Conservation (phyloP, 2,888 invertebrate genomes). For the Drosophila mulleri region DNA sequence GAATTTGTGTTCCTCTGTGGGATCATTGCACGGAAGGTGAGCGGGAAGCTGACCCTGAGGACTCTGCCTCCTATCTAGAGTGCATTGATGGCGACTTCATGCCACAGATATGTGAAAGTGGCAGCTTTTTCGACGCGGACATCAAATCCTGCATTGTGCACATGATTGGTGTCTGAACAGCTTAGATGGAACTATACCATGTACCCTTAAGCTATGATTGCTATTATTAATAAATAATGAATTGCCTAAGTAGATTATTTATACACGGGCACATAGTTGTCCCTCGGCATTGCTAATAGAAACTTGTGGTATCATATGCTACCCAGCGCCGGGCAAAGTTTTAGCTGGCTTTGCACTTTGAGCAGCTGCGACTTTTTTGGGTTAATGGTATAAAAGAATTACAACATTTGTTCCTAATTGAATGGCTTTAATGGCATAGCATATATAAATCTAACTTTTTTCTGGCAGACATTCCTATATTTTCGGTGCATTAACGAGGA, state of each 20-base stretch:
- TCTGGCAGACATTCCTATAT: background rate
- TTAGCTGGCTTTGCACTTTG: conserved; percentile 1
- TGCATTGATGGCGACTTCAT: conserved; percentile 41
- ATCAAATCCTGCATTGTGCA: conserved; percentile 15
- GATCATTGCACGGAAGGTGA: conserved; percentile 40
- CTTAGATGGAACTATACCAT: background rate
- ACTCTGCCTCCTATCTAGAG: conserved; percentile 28
- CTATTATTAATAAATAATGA: conserved; percentile 7
- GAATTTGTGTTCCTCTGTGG: conserved; percentile 14
- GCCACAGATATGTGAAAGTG: conserved; percentile 18
- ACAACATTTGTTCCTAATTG: conserved; percentile 40
- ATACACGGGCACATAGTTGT: background rate
- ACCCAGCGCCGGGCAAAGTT: conserved; percentile 10
- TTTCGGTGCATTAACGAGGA: conserved; percentile 3
- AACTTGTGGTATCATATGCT: conserved; percentile 20
- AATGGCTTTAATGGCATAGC: conserved; percentile 20
- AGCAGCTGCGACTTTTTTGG: conserved; percentile 30
- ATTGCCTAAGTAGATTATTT: conserved; percentile 5
- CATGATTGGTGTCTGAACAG: conserved; percentile 9
- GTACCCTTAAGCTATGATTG: background rate
- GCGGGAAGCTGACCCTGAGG: conserved; percentile 7
- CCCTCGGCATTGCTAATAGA: background rate
- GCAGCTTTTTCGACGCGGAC: conserved; percentile 19
- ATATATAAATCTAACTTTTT: conserved; percentile 14
- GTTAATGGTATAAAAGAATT: conserved; percentile 30